Conservation (phyloP, 2,888 invertebrate species). For the Elysia crispata region DNA sequence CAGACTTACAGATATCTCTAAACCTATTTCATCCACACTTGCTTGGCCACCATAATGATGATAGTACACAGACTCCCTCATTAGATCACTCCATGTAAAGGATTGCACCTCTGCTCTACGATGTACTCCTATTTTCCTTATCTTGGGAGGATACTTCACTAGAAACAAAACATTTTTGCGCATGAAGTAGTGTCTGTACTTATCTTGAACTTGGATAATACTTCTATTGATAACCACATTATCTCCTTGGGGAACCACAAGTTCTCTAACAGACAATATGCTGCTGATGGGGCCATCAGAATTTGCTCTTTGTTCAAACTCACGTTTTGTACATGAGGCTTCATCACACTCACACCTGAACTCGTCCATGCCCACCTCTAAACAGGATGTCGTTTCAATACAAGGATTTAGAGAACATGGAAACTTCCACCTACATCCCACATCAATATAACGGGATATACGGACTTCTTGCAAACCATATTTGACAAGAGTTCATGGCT, state of each 20-base stretch:
- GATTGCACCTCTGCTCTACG: too few relatives aligned
- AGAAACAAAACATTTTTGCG: slow-evolving; percentile 88
- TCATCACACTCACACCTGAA: slow-evolving; percentile 80
- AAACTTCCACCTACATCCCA: slow-evolving; percentile 92
- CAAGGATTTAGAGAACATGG: slow-evolving; percentile 89
- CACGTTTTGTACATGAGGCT: slow-evolving; percentile 50
- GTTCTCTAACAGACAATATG: slow-evolving; percentile 72
- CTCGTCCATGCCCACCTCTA: slow-evolving; percentile 84
- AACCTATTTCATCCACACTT: slow-evolving; percentile 81
- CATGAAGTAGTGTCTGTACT: slow-evolving; percentile 81
- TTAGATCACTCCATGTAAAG: slow-evolving; percentile 78
- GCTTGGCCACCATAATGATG: slow-evolving; percentile 81
- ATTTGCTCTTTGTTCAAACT: slow-evolving; percentile 40
- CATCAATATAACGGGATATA: slow-evolving; percentile 86
- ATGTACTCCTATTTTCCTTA: slow-evolving; percentile 89
- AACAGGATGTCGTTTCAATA: slow-evolving; percentile 85
- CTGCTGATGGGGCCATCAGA: slow-evolving; percentile 60
- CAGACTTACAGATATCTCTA: slow-evolving; percentile 13
- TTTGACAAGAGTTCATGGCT: slow-evolving; percentile 84
- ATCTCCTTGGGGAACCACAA: slow-evolving; percentile 73
- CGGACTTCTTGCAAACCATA: slow-evolving; percentile 89
- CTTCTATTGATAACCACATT: slow-evolving; percentile 69
- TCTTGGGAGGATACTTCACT: slow-evolving; percentile 85
- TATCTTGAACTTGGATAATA: slow-evolving; percentile 58
- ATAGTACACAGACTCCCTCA: slow-evolving; percentile 80